These are phyloP conservation scores for Stenurella melanura DNA, from an alignment of 2,888 invertebrate species.

Conservation along the genomic window DNA sequence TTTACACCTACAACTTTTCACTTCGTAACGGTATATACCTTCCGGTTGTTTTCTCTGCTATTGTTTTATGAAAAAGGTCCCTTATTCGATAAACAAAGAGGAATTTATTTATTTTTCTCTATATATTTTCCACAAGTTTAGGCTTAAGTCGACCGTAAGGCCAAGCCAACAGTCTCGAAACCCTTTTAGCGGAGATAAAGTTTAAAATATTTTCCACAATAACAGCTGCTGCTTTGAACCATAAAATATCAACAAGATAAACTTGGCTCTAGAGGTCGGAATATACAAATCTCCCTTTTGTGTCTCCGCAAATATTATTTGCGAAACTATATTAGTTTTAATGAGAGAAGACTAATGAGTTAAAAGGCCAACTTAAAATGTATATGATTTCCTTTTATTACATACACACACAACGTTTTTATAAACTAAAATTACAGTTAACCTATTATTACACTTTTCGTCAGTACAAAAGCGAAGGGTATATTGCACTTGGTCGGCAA, in stretches of 20 bases:
- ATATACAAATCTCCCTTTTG: not conserved
- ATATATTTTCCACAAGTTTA: conserved; percentile 4
- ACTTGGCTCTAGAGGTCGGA: not conserved
- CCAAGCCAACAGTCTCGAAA: not conserved
- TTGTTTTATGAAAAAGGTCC: conserved; percentile 18
- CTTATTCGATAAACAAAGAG: conserved; percentile 10
- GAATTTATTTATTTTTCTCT: not conserved
- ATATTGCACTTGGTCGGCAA: too few relatives aligned
- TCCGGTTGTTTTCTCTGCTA: conserved; percentile 26
- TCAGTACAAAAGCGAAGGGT: too few relatives aligned
- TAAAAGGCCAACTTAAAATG: too few relatives aligned
- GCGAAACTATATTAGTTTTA: not conserved
- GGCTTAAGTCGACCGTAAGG: not conserved
- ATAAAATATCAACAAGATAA: conserved; percentile 4
- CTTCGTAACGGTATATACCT: conserved; percentile 26
- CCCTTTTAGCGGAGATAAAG: not conserved
- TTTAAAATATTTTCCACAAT: not conserved
- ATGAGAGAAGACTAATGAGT: not conserved
- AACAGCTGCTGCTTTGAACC: not conserved
- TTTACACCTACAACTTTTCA: conserved; percentile 34
- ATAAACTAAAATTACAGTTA: too few relatives aligned
- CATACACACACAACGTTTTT: too few relatives aligned
- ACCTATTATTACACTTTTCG: too few relatives aligned
- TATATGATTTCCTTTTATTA: too few relatives aligned
- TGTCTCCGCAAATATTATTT: not conserved